These are phyloP conservation scores for Noctua janthe DNA, from an alignment of 2,888 invertebrate genomes.

Conservation along the genomic window DNA sequence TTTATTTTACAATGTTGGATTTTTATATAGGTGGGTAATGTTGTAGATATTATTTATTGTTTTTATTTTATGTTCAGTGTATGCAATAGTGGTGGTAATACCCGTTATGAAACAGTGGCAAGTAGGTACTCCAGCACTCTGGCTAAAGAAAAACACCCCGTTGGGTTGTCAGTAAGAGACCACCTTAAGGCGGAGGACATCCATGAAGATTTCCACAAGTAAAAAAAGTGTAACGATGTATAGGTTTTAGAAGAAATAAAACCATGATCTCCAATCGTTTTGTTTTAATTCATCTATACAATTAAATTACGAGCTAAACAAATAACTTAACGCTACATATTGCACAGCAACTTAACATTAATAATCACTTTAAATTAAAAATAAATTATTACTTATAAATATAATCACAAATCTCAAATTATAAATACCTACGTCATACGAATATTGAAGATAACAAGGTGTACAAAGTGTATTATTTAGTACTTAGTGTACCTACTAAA, in stretches of 20 bases:
- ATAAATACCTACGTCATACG: not conserved
- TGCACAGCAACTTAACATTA: slow-evolving; percentile 54
- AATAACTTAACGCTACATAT: slow-evolving; percentile 56
- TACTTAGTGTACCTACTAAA: not conserved
- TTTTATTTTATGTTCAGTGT: not conserved
- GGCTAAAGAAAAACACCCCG: not conserved
- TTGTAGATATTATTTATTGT: slow-evolving; percentile 2
- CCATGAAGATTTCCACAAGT: not conserved
- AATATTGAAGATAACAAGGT: slow-evolving; percentile 4
- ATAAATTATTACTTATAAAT: not conserved
- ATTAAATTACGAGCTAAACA: slow-evolving; percentile 15
- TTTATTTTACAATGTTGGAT: slow-evolving; percentile 32
- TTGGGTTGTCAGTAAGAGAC: not conserved
- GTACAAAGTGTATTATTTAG: not conserved
- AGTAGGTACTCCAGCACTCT: not conserved
- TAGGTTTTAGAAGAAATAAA: slow-evolving; percentile 51
- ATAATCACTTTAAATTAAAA: not conserved
- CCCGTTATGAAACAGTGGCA: not conserved
- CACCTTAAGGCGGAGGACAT: not conserved
- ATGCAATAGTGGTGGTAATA: not conserved
- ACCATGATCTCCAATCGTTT: slow-evolving; percentile 53
- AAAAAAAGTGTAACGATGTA: slow-evolving; percentile 17
- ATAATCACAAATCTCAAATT: not conserved
- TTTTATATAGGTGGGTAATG: slow-evolving; percentile 2
- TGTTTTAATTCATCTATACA: slow-evolving; percentile 48